These are phyloP conservation scores for Euthynnus affinis DNA, from an alignment of 2,797 vertebrate genomes.

Conservation along the genomic window DNA sequence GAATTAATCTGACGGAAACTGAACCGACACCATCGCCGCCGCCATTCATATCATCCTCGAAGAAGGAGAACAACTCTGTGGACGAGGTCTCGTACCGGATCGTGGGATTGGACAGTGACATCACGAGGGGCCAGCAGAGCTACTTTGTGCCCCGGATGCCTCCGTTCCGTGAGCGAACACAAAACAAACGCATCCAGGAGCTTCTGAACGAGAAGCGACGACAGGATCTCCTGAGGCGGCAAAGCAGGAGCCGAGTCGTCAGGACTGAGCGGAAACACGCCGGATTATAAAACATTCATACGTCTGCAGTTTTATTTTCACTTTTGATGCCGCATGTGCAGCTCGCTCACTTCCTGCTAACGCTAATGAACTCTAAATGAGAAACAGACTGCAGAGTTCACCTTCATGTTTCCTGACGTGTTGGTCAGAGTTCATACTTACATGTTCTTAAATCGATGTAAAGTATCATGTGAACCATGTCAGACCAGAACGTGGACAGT, in stretches of 20 bases:
- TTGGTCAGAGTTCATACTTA: too few species aligned
- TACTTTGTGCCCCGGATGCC: constrained; percentile 86
- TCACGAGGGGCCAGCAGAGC: constrained; percentile 85
- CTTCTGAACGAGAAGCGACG: constrained; percentile 91
- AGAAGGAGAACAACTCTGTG: constrained; percentile 88
- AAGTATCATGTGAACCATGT: too few species aligned
- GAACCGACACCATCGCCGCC: constrained; percentile 37
- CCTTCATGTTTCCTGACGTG: too few species aligned
- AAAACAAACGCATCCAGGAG: constrained; percentile 95
- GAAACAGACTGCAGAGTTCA: constrained; percentile 23
- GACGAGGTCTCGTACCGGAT: constrained; percentile 88
- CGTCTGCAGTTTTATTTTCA: constrained; percentile 1
- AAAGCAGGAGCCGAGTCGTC: constrained; percentile 41
- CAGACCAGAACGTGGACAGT: too few species aligned
- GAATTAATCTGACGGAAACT: background rate
- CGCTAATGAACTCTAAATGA: constrained; percentile 31
- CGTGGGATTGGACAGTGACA: constrained; percentile 83
- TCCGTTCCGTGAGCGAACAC: constrained; percentile 88
- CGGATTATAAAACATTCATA: constrained; percentile 17
- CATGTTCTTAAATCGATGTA: too few species aligned
- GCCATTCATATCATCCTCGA: constrained; percentile 48
- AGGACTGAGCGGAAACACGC: constrained; percentile 30
- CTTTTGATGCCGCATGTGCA: constrained; percentile 24
- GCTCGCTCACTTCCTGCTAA: constrained; percentile 33
- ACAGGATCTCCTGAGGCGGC: constrained; percentile 72